Evolutionary conservation across 2,113 vertebrate species (phyloP).

Genomic region (Cynopterus brachyotis): DNA sequence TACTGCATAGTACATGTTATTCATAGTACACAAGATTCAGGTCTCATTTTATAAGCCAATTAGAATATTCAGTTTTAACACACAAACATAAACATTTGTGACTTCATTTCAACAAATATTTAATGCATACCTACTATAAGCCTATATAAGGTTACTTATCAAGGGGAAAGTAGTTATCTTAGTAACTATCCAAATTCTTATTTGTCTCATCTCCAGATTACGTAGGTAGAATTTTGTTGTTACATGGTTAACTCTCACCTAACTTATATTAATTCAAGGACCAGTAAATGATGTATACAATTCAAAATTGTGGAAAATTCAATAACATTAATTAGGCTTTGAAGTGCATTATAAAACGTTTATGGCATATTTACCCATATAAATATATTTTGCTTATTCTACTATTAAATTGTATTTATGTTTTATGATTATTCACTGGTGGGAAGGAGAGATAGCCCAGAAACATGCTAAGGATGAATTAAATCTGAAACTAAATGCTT

Average conservation of each 20-base stretch:
- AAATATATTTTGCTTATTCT: constrained; percentile 46
- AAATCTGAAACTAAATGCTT: constrained; percentile 23
- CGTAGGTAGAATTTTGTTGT: not conserved
- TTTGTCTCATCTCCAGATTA: not conserved
- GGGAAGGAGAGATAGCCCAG: not conserved
- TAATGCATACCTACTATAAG: not conserved
- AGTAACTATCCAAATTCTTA: constrained; percentile 33
- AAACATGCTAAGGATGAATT: constrained; percentile 2
- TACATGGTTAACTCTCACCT: not conserved
- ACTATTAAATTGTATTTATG: constrained; percentile 18
- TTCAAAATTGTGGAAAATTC: constrained; percentile 25
- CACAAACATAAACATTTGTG: not conserved
- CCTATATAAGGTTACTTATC: not conserved
- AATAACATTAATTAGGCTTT: constrained; percentile 16
- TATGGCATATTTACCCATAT: not conserved
- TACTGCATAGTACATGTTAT: not conserved
- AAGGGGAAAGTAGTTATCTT: constrained; percentile 6
- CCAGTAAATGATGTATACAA: not conserved
- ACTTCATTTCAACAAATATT: constrained; percentile 31
- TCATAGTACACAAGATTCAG: not conserved
- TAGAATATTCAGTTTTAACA: constrained; percentile 25
- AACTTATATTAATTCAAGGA: not conserved
- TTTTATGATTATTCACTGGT: constrained; percentile 24
- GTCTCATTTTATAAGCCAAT: constrained; percentile 40
- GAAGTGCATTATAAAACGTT: not conserved